phyloP scores from a whole-genome alignment of 2,888 invertebrate genomes.

The Pristionchus exspectatus region DNA sequence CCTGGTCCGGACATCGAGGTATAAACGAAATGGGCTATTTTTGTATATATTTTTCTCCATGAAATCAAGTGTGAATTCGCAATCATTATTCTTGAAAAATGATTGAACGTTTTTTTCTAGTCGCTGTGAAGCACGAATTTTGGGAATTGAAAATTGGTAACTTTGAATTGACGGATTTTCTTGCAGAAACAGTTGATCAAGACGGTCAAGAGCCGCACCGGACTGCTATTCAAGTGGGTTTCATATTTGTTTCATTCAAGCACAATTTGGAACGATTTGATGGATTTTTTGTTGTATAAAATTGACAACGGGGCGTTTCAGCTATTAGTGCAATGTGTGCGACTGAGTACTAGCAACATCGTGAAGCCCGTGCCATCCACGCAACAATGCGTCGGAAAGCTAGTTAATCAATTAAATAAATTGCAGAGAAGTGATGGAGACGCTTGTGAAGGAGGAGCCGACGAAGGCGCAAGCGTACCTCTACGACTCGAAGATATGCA shows the following conservation, averaged over 20 bases:
- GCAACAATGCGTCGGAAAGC: background rate
- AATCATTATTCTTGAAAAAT: too few relatives aligned
- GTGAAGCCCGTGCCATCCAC: background rate
- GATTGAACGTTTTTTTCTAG: background rate
- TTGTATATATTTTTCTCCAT: too few relatives aligned
- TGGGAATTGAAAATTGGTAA: too few relatives aligned
- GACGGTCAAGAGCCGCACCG: constrained; percentile 43
- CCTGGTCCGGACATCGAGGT: too few relatives aligned
- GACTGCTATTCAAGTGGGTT: constrained; percentile 34
- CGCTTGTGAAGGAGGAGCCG: constrained; percentile 62
- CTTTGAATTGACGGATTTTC: background rate
- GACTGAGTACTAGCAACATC: background rate
- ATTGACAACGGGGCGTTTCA: too few relatives aligned
- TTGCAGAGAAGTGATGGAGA: constrained; percentile 57
- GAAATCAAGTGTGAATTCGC: too few relatives aligned
- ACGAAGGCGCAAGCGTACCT: constrained; percentile 61
- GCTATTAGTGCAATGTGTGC: background rate
- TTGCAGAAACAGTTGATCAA: constrained; percentile 43
- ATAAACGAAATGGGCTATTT: too few relatives aligned
- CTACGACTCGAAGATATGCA: constrained; percentile 63
- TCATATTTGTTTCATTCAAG: too few relatives aligned
- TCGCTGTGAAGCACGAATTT: background rate
- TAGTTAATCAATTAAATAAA: background rate
- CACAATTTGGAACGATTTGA: too few relatives aligned
- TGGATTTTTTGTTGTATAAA: too few relatives aligned